These are phyloP conservation scores for Lasioglossum calceatum DNA, from an alignment of 2,888 invertebrate species.

Conservation along the genomic window DNA sequence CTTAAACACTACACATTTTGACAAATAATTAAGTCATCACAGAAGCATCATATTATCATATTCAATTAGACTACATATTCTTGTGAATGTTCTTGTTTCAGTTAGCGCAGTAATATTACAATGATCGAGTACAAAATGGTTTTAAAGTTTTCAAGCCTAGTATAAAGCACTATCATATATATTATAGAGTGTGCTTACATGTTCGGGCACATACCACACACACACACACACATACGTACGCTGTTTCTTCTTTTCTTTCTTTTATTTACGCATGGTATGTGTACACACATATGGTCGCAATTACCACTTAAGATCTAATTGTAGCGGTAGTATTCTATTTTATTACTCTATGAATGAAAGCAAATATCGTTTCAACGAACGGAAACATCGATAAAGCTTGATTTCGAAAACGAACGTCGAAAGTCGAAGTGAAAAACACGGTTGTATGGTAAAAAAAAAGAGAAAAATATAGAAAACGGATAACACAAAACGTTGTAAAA, in stretches of 20 bases:
- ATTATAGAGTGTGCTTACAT: conserved; percentile 67
- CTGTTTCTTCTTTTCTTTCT: neutral
- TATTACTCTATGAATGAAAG: conserved; percentile 63
- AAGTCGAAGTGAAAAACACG: conserved; percentile 11
- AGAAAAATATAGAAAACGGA: neutral
- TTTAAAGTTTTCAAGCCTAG: conserved; percentile 81
- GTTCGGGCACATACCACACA: conserved; percentile 60
- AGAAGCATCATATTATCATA: conserved; percentile 83
- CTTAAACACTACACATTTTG: conserved; percentile 78
- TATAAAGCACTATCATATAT: conserved; percentile 81
- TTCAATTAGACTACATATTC: conserved; percentile 80
- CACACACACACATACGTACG: conserved; percentile 31
- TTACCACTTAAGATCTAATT: conserved; percentile 72
- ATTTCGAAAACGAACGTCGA: conserved; percentile 14
- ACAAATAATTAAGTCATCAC: conserved; percentile 83
- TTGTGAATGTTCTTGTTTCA: conserved; percentile 73
- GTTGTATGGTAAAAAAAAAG: conserved; percentile 7
- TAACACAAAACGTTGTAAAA: conserved; percentile 6
- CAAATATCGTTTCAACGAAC: conserved; percentile 42
- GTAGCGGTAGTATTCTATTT: conserved; percentile 72
- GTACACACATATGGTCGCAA: conserved; percentile 65
- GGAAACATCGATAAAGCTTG: conserved; percentile 16
- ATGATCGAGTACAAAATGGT: conserved; percentile 83
- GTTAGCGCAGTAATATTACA: conserved; percentile 82
- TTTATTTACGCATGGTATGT: conserved; percentile 62